Percentiles rank a stretch among this genome's conserved stretches.
Conservation (phyloP, 2,797 vertebrate genomes). For the Garrulus glandarius region DNA sequence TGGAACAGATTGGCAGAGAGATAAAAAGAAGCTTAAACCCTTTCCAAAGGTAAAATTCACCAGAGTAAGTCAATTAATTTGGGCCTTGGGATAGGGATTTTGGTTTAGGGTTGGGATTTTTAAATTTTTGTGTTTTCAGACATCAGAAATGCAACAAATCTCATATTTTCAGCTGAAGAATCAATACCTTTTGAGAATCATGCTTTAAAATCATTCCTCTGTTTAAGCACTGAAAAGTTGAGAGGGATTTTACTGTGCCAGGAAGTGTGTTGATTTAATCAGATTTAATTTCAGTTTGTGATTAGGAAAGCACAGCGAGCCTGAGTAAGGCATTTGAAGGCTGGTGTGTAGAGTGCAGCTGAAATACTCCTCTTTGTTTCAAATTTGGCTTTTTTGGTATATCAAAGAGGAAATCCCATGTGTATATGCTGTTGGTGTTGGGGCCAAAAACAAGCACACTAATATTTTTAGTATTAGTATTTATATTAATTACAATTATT, state of each 20-base stretch:
- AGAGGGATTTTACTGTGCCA: neutral
- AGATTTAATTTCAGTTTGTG: neutral
- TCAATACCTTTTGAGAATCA: accelerated
- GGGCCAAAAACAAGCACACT: neutral
- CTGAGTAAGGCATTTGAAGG: neutral
- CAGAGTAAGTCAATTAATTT: neutral
- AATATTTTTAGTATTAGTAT: neutral
- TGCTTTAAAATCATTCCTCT: neutral
- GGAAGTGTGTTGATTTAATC: neutral
- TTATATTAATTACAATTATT: neutral
- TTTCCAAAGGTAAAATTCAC: neutral
- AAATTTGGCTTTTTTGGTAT: neutral
- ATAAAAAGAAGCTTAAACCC: neutral
- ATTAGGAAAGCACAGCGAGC: neutral
- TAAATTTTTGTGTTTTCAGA: neutral
- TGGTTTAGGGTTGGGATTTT: neutral
- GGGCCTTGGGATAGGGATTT: neutral
- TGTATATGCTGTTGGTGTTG: neutral
- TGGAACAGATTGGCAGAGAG: neutral
- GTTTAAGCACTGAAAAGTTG: neutral
- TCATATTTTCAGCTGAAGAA: neutral
- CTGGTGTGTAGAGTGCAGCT: neutral
- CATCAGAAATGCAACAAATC: neutral
- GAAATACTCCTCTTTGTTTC: neutral
- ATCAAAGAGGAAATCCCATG: neutral